A percentile compares a stretch with the other conserved stretches of the same genome.
These are phyloP conservation scores for Falco peregrinus DNA, from an alignment of 2,797 vertebrate species.

Conservation along the genomic window DNA sequence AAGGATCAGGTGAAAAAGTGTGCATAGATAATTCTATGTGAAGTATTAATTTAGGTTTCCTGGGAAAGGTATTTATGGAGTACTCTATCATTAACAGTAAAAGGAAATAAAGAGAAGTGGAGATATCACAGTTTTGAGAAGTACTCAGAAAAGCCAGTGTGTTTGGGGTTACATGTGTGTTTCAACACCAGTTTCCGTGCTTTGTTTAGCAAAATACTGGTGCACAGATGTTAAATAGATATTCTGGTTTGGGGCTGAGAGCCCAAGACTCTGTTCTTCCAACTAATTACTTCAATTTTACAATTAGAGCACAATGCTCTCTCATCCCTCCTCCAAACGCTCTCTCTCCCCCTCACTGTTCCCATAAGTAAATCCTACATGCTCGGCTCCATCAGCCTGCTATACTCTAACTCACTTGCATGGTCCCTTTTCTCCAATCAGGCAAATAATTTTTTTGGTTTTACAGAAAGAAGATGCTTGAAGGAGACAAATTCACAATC, in stretches of 20 bases:
- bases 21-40: neutral
- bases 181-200: neutral
- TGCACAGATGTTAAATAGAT: slow-evolving; percentile 38
- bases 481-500: neutral
- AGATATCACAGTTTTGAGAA: neutral
- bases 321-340: neutral
- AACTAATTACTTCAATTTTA: slow-evolving; percentile 38
- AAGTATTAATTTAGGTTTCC: neutral
- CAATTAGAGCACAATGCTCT: slow-evolving; percentile 13
- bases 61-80: neutral
- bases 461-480: neutral
- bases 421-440: neutral
- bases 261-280: slow-evolving; percentile 14
- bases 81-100: neutral
- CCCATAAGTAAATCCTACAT: neutral
- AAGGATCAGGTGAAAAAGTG: neutral
- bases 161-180: neutral
- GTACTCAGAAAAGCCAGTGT: neutral
- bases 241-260: slow-evolving; percentile 9
- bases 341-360: neutral
- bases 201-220: slow-evolving; percentile 29
- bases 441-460: neutral
- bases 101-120: neutral
- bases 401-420: neutral
- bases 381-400: neutral